Evolutionary conservation across 2,797 vertebrate species (phyloP).

Genomic region (Natrix natrix): DNA sequence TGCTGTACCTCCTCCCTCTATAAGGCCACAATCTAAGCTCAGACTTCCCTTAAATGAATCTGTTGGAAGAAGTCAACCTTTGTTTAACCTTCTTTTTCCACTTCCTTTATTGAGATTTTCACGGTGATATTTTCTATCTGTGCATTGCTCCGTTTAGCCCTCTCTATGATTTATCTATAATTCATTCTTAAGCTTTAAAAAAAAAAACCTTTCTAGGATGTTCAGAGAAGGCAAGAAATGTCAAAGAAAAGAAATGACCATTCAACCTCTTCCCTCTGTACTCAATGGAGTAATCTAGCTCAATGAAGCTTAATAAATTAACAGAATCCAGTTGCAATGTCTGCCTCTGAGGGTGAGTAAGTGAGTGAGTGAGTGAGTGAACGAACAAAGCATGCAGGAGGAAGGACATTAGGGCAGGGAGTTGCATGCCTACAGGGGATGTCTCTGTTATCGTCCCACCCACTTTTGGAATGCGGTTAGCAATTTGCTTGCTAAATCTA

Average conservation of each 20-base stretch:
- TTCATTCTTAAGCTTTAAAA: not conserved
- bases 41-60: not conserved
- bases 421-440: not conserved
- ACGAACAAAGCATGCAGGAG: not conserved
- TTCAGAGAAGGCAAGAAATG: not conserved
- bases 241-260: not conserved
- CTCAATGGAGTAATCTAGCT: not conserved
- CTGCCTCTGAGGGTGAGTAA: not conserved
- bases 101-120: not conserved
- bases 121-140: not conserved
- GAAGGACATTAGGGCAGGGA: not conserved
- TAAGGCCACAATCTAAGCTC: not conserved
- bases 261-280: not conserved
- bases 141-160: not conserved
- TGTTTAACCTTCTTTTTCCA: not conserved
- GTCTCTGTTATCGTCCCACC: not conserved
- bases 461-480: not conserved
- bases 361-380: not conserved
- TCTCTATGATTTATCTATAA: not conserved
- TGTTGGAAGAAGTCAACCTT: not conserved
- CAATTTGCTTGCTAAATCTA: not conserved
- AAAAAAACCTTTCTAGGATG: not conserved
- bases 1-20: not conserved
- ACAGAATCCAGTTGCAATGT: not conserved
- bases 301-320: not conserved